Evolutionary conservation across 2,113 vertebrate genomes (phyloP).

Genomic region (Tachuris rubrigastra): DNA sequence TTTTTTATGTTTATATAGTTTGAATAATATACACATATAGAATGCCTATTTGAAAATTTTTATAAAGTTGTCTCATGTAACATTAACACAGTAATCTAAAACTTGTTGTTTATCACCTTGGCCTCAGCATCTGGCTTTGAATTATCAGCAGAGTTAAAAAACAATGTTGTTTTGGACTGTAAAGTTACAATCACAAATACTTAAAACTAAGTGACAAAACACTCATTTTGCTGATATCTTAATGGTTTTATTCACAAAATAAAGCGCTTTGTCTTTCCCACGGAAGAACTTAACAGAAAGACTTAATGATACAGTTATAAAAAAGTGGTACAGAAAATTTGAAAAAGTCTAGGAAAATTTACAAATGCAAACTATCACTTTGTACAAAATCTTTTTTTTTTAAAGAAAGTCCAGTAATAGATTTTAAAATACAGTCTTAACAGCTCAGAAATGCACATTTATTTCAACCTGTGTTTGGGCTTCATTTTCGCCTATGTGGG

Average conservation of each 20-base stretch:
- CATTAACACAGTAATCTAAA: neutral
- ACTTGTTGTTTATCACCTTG: neutral
- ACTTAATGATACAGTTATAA: constrained; percentile 22
- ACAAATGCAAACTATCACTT: constrained; percentile 69
- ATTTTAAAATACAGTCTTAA: constrained; percentile 50
- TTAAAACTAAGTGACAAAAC: constrained; percentile 15
- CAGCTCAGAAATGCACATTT: neutral
- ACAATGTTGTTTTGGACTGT: neutral
- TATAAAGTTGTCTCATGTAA: neutral
- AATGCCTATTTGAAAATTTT: neutral
- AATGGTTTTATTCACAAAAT: constrained; percentile 79
- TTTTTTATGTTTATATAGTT: neutral
- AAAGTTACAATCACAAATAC: constrained; percentile 18
- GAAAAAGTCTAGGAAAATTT: constrained; percentile 56
- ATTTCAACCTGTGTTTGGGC: neutral
- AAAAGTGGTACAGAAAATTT: constrained; percentile 65
- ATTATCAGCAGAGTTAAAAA: neutral
- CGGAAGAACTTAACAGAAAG: constrained; percentile 39
- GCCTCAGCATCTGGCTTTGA: neutral
- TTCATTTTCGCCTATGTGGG: constrained; percentile 73
- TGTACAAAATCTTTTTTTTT: constrained; percentile 67
- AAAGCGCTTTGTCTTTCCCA: constrained; percentile 50
- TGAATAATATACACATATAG: neutral
- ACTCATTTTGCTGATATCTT: constrained; percentile 25
- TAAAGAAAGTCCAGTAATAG: constrained; percentile 37